Evolutionary conservation across 35 echinoderm and acorn worm genomes (phyloP).

Genomic region (Heliocidaris tuberculata): DNA sequence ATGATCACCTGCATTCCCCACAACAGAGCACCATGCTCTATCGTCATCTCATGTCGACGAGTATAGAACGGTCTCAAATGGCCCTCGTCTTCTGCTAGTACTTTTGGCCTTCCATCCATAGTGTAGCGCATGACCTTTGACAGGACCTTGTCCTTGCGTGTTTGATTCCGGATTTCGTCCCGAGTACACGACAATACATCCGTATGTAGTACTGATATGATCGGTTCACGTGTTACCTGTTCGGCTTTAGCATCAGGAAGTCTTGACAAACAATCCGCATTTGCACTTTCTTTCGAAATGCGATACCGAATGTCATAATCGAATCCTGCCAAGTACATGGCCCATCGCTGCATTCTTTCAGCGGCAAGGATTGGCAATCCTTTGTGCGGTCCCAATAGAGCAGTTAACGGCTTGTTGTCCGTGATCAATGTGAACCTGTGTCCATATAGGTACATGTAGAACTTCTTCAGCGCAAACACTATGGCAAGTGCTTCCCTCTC

Average conservation of each 20-base stretch:
- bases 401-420: constrained; percentile 53
- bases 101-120: constrained; percentile 49
- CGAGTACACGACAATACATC: constrained; percentile 48
- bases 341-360: constrained; percentile 61
- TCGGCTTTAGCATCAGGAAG: neutral
- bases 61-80: constrained; percentile 53
- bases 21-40: constrained; percentile 44
- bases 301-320: constrained; percentile 59
- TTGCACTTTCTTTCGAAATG: constrained; percentile 44
- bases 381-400: constrained; percentile 58
- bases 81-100: constrained; percentile 47
- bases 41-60: constrained; percentile 46
- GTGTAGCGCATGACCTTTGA: constrained; percentile 55
- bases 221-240: neutral
- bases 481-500: constrained; percentile 39
- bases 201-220: constrained; percentile 43
- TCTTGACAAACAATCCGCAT: constrained; percentile 56
- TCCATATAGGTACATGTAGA: constrained; percentile 50
- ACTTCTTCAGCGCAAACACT: constrained; percentile 53
- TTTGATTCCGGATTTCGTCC: constrained; percentile 55
- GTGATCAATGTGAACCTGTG: constrained; percentile 37
- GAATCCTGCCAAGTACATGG: constrained; percentile 59
- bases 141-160: constrained; percentile 32
- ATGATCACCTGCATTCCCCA: constrained; percentile 48
- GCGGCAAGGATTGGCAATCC: constrained; percentile 45